Base-by-base conservation (phyloP, 2,797 vertebrate genomes). In the Phaenicophaeus curvirostris region DNA sequence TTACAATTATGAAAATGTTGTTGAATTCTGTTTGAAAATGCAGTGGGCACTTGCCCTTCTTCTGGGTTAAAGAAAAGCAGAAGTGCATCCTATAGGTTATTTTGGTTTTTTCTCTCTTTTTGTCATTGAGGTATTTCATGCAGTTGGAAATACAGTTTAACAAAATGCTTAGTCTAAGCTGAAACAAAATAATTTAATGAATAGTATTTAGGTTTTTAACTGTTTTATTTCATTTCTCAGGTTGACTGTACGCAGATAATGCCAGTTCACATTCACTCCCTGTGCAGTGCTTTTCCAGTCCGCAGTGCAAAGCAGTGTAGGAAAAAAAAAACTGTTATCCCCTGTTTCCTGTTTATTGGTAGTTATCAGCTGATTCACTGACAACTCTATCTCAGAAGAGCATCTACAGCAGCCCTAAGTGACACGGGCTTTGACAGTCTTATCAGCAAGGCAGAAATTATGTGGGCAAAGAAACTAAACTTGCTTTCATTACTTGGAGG, bases 401-500 rank as follows among this genome's bases (percentile, higher is more conserved):
- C 46, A 78, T 77, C 94, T 90, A 27, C 58, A 74, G 37, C 44
- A 91, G 83, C 57, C 61, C 54, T 59, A 87, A 90, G 65, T 83
- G 75, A 76, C 61, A 30, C 58, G 46, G 66, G 66, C 66, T 94
- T 94, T 92, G 85, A 54, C 51, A 77, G 65, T 51, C 82, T 90
- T 90, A 90, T 84, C 91, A 75, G 58, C 16, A 65, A 87, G 63
- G 42, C 71, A 81, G 81, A 93, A 93, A 88, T 87, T 93, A 75
- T 44, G n/a, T 37, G 69, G 62, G 37, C 30, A 86, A 80, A 90
- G 68, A 65, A 93, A 41, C 51, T 55, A 59, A 90, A 76, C 31
- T 69, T 71, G 55, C 57, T 87, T 92, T 95, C 83, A 62, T 93
- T 91, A 81, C 20, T 68, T 86, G 62, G 79, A 91, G 71, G 59